Evolutionary conservation across 2,888 invertebrate genomes (phyloP), one percentile per base, ranked within the genome.

Genomic region (Caenorhabditis macrosperma): DNA sequence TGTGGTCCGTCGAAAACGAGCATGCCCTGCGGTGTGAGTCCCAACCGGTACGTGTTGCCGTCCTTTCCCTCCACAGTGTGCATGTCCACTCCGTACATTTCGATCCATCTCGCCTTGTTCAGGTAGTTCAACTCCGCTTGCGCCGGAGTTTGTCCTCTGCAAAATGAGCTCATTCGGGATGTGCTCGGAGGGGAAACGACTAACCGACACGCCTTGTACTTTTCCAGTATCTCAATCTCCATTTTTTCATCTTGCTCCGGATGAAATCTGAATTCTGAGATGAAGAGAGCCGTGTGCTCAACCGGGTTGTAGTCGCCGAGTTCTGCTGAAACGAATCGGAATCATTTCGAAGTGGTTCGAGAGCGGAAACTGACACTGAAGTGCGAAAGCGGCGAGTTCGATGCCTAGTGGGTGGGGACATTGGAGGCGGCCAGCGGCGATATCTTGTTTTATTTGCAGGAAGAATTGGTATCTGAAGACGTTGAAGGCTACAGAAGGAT

Each of bases 41-140:
- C 99, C 69, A 99, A 92, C 84, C 95, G 94, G 92, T 99, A 99
- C 91, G 96, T 95, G 92, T 95, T 95, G 33, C 95, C 95, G 92
- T 99, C 99, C 92, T 81, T 82, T 54, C 87, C 88, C 66, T 96
- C 93, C 52, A 98, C 98, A 85, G 94, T 95, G 91, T 98, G 97
- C 95, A 97, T 97, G 91, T 99, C 98, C 66, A 99, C 97, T 72
- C 98, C 99, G 92, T 97, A 99, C 95, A 96, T 95, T 89, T 97
- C 97, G 86, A 98, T 92, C 82, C 96, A 93, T 91, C 97, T 96
- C 0, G 96, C 97, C 91, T 96, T 95, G 91, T 97, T 96, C 89
- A 99, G 93, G 92, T 96, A 99, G 92, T 97, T 96, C 88, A 95
- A 96, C 92, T 98, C 97, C 0, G 98, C 97, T 91, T 97, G 97